Conservation (phyloP, 2,113 vertebrate species). For the Neodon shergylaensis region DNA sequence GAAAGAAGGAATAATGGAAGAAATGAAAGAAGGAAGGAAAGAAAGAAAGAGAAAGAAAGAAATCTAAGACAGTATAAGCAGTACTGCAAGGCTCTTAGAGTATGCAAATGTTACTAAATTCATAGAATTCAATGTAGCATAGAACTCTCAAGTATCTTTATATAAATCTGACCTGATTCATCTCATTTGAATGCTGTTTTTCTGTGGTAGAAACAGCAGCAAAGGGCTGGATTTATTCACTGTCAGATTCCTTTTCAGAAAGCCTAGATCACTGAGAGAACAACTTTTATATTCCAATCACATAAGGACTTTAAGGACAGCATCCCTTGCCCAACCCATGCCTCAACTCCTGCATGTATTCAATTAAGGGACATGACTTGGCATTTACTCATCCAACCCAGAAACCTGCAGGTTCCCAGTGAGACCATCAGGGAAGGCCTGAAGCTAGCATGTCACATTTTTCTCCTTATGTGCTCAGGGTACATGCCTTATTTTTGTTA, state of each 20-base stretch:
- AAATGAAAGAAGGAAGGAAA: conserved; percentile 8
- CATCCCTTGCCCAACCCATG: not conserved
- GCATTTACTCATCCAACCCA: not conserved
- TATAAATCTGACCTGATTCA: conserved; percentile 4
- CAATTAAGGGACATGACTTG: not conserved
- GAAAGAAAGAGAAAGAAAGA: not conserved
- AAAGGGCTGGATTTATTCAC: not conserved
- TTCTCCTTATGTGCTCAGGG: not conserved
- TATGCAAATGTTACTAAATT: not conserved
- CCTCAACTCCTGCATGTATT: not conserved
- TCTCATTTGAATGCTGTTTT: not conserved
- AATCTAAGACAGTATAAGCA: not conserved
- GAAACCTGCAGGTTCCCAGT: not conserved
- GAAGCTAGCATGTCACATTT: not conserved
- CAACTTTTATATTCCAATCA: not conserved
- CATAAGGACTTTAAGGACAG: no score
- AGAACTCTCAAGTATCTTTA: not conserved
- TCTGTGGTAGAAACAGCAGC: not conserved
- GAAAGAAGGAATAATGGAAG: no score
- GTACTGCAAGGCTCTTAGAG: not conserved
- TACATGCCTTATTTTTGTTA: not conserved
- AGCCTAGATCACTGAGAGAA: not conserved
- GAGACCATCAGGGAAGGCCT: not conserved
- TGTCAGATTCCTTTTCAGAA: not conserved
- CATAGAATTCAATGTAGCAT: not conserved